Percentiles rank a stretch among this genome's conserved stretches.
These are phyloP conservation scores for Drosophila guanche DNA, from an alignment of 1,140 invertebrate genomes.

Conservation along the genomic window DNA sequence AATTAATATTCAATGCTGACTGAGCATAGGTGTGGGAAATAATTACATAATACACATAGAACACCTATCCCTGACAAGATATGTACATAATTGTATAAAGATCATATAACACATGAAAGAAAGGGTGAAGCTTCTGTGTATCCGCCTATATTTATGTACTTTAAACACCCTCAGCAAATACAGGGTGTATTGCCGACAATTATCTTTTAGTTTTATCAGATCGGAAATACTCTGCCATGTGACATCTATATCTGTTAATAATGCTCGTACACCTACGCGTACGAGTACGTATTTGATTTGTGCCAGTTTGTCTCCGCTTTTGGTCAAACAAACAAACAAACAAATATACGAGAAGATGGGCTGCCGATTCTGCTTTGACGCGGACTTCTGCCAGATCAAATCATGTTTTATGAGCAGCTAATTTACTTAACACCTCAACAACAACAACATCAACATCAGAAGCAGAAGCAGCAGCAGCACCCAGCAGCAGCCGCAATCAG, in stretches of 20 bases:
- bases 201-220: too few species aligned
- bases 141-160: too few species aligned
- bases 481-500: slow-evolving; percentile 6
- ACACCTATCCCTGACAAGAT: not conserved
- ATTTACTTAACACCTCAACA: slow-evolving; percentile 79
- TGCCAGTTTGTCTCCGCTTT: slow-evolving; percentile 78
- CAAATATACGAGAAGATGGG: slow-evolving; percentile 32
- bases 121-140: too few species aligned
- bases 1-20: slow-evolving; percentile 75
- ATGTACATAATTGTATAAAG: not conserved
- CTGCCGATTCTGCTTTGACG: slow-evolving; percentile 48
- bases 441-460: slow-evolving; percentile 24
- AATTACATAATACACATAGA: slow-evolving; percentile 56
- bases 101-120: too few species aligned
- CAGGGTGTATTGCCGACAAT: not conserved
- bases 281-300: slow-evolving; percentile 5
- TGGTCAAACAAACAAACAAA: slow-evolving; percentile 46
- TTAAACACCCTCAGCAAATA: too few species aligned
- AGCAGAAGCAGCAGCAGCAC: slow-evolving; percentile 9
- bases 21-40: slow-evolving; percentile 41
- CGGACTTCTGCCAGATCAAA: slow-evolving; percentile 66
- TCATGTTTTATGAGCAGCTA: slow-evolving; percentile 82
- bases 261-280: slow-evolving; percentile 13
- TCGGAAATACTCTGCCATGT: too few species aligned
- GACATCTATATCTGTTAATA: slow-evolving; percentile 13